Evolutionary conservation across 2,797 vertebrate genomes (phyloP), one percentile per base, ranked within the genome.

Genomic region (Acrocephalus scirpaceus): DNA sequence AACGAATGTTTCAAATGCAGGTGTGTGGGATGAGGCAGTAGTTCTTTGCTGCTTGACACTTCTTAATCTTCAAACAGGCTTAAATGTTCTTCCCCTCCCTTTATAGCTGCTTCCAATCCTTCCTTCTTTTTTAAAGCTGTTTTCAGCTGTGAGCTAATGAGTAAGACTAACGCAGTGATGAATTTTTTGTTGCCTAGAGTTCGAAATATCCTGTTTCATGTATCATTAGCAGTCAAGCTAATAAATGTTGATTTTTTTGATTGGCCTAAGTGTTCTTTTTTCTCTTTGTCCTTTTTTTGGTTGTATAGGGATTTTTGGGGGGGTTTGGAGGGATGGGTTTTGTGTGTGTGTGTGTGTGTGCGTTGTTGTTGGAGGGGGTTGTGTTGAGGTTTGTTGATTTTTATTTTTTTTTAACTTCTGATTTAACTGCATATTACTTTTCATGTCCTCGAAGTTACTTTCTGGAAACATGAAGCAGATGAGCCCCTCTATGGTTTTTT

Each of bases 61-160:
- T 88, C 92, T 74, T 96, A 96, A 96, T 96, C 93, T 96, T 94
- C 87, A 94, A 91, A 95, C 91, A 94, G 75, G 87, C 91, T 97
- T 95, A 94, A 85, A 88, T 83, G 85, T 91, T 95, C 86, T 95
- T 95, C 71, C 50, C 81, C 54, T 89, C 87, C 58, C 62, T 93
- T 94, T 93, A 81, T 91, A 95, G 93, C 93, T 81, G 73, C 70
- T 92, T 96, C 53, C 82, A 86, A 88, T 96, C 95, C 89, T 84
- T 84, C 84, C 69, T 94, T 80, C 72, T 90, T 93, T 90, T 95
- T 91, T 69, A 91, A 95, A 95, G 83, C 88, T 84, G 83, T 95
- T 90, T 90, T 96, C 80, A 88, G 44, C 89, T 96, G 81, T 81
- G 62, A 84, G 73, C 85, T 86, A 86, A 81, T 92, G 91, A 91